phyloP scores from a whole-genome alignment of 2,888 invertebrate species.

The Listrodromus nycthemerus region DNA sequence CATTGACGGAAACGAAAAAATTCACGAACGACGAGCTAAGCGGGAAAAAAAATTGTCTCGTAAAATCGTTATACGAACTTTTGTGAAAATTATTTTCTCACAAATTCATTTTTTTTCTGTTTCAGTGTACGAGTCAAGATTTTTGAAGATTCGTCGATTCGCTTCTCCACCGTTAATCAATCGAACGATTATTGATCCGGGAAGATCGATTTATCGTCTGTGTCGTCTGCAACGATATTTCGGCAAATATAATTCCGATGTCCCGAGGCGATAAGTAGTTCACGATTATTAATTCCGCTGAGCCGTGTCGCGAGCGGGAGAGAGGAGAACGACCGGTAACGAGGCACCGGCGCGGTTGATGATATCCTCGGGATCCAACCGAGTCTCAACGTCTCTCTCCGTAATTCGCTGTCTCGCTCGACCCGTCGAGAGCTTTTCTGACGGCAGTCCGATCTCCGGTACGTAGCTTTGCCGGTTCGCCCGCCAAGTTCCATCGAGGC shows the following conservation, averaged over 20 bases:
- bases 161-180: no score
- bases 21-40: neutral
- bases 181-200: no score
- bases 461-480: neutral
- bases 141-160: no score
- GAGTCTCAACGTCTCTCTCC: slow-evolving; percentile 13
- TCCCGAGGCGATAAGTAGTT: slow-evolving; percentile 2
- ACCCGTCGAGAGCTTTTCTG: slow-evolving; percentile 12
- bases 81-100: no score
- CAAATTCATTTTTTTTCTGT: no score
- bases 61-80: no score
- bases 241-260: no score
- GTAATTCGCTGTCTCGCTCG: neutral
- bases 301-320: neutral
- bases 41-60: no score
- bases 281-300: slow-evolving; percentile 34
- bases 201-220: no score
- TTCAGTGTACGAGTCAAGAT: no score
- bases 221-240: no score
- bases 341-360: slow-evolving; percentile 7
- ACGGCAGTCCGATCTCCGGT: neutral
- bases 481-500: neutral
- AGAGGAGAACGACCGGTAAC: neutral
- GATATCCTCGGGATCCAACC: slow-evolving; percentile 17
- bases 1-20: neutral